Conservation (phyloP, 2,797 vertebrate species). For the Smutsia gigantea region DNA sequence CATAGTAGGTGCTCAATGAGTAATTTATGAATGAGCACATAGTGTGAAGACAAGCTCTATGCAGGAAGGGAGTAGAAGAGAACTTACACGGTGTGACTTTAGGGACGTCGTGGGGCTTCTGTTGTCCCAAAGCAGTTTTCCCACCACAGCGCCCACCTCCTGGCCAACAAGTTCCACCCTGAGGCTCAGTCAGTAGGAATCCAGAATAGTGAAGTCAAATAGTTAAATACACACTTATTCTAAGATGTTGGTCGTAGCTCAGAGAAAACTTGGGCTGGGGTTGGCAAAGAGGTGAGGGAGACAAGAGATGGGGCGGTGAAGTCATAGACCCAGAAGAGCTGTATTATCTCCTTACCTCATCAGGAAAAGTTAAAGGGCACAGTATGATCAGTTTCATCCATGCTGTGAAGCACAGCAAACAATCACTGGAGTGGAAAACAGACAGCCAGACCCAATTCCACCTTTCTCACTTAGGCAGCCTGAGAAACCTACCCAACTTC, state of each 20-base stretch:
- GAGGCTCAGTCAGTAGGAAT: background rate
- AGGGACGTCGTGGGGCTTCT: background rate
- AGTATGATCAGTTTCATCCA: background rate
- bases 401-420: background rate
- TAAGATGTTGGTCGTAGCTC: background rate
- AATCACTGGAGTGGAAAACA: background rate
- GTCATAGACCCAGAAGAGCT: background rate
- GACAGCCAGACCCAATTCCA: background rate
- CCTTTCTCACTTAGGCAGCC: background rate
- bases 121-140: background rate
- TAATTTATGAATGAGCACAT: slow-evolving; percentile 16
- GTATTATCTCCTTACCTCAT: background rate
- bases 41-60: slow-evolving; percentile 5
- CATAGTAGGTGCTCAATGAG: background rate
- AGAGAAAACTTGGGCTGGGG: background rate
- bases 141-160: background rate
- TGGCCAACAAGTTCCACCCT: background rate
- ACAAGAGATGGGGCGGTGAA: background rate
- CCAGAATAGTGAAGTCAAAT: background rate
- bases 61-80: background rate
- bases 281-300: background rate
- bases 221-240: background rate
- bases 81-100: background rate
- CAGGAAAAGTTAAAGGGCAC: background rate
- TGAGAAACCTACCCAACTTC: background rate